Evolutionary conservation across 1,140 invertebrate species (phyloP), one percentile per base, ranked within the genome.

Genomic region (Dryas iulia): DNA sequence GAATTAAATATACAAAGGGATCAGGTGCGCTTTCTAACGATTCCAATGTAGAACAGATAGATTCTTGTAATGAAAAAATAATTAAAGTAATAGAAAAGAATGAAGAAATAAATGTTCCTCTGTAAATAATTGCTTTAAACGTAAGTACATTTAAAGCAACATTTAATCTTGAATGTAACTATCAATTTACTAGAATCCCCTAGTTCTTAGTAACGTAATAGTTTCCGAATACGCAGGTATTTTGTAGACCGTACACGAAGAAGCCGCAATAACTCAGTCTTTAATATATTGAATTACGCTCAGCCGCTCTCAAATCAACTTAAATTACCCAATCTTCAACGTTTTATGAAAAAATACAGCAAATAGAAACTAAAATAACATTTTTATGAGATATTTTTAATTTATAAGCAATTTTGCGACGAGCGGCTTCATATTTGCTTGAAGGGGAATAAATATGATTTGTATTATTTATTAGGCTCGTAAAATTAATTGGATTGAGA

Each of bases 241-340:
- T 47, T 47, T 47, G 39, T 21, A 47, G 39, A 47, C 39, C 14
- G 39, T 47, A 47, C 53, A 24, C 53, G 23, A 56, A 56, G 25
- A 56, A 56, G 53, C 25, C 53, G 53, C 53, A 56, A 56, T 26
- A 56, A 56, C n/a, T 56, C 25, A 56, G 53, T n/a, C 53, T 56
- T 25, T 56, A 56, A 56, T 56, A 25, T 56, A 56, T 56, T 56
- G 23, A 56, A 56, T 56, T 56, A 26, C 53, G 24, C 53, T 56
- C 53, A 14, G 53, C 53, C 53, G 21, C 23, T n/a, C 11, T 56
- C 25, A 56, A 56, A 56, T 56, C 53, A 56, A 56, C 23, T 56
- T 24, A 26, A 26, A 56, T 56, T 26, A 56, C 25, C 53, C 53
- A 56, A 24, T 56, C 53, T 56, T 10, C 12, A 26, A 23, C 25